A percentile compares a stretch with the other conserved stretches of the same genome.
Evolutionary conservation across 1,140 invertebrate genomes (phyloP).

Genomic region (Dermatophagoides farinae): DNA sequence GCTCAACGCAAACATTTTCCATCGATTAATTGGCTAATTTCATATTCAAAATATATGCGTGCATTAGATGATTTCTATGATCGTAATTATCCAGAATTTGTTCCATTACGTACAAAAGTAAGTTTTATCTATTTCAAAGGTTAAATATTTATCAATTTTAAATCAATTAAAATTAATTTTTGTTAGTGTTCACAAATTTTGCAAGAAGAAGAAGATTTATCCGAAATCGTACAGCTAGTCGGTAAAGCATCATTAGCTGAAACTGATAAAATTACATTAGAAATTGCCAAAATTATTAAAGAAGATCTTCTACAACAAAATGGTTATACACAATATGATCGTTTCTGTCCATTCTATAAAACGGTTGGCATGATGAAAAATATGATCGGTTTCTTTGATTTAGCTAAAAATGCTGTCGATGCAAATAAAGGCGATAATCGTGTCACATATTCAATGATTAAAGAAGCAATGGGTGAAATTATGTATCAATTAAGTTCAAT

Average conservation of each 20-base stretch:
- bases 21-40: constrained; percentile 99
- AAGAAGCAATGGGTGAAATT: constrained; percentile 85
- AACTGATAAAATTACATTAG: constrained; percentile 95
- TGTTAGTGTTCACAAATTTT: constrained; percentile 68
- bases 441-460: constrained; percentile 93
- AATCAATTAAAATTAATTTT: not conserved
- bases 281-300: constrained; percentile 93
- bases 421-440: constrained; percentile 95
- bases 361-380: constrained; percentile 95
- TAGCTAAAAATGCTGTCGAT: constrained; percentile 90
- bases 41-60: constrained; percentile 95
- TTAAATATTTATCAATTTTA: not conserved
- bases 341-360: constrained; percentile 99
- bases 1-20: constrained; percentile 99
- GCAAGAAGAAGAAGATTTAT: constrained; percentile 97
- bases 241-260: constrained; percentile 97
- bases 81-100: constrained; percentile 95
- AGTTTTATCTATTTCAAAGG: not conserved
- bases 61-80: constrained; percentile 98
- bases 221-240: constrained; percentile 98
- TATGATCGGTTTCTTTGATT: constrained; percentile 95
- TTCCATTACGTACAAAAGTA: constrained; percentile 44
- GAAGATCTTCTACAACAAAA: constrained; percentile 99
- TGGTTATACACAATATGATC: constrained; percentile 86
- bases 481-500: constrained; percentile 94